Evolutionary conservation across 2,113 vertebrate species (phyloP).

Genomic region (Cyprinodon brontotheroides): DNA sequence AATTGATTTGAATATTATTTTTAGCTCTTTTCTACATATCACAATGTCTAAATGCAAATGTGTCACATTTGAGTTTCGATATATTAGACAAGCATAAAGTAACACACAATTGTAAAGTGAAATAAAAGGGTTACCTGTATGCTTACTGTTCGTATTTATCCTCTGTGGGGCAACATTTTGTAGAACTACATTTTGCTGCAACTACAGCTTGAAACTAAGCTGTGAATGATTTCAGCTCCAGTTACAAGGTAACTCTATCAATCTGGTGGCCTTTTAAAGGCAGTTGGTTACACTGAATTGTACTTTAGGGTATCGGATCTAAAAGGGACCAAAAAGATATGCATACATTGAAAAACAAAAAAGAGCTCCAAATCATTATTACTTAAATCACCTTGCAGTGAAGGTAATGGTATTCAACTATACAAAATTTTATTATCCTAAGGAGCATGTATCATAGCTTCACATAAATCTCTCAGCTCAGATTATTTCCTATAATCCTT

Average conservation of each 20-base stretch:
- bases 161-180: no score
- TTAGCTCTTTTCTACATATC: not conserved
- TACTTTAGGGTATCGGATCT: no score
- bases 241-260: no score
- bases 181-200: no score
- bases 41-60: not conserved
- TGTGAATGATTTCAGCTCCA: no score
- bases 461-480: constrained; percentile 19
- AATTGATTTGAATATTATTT: not conserved
- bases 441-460: not conserved
- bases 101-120: not conserved
- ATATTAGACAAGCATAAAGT: not conserved
- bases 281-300: no score
- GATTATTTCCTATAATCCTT: constrained; percentile 59
- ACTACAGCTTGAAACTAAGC: no score
- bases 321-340: no score
- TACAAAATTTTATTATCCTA: not conserved
- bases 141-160: not conserved
- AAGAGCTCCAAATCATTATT: not conserved
- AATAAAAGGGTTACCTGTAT: not conserved
- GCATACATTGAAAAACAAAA: not conserved
- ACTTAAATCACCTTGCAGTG: not conserved
- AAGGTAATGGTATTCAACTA: not conserved
- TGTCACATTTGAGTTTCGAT: not conserved
- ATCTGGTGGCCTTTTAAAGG: no score